Base-by-base conservation (phyloP, 2,797 vertebrate species). In the Lacerta bilineata region DNA sequence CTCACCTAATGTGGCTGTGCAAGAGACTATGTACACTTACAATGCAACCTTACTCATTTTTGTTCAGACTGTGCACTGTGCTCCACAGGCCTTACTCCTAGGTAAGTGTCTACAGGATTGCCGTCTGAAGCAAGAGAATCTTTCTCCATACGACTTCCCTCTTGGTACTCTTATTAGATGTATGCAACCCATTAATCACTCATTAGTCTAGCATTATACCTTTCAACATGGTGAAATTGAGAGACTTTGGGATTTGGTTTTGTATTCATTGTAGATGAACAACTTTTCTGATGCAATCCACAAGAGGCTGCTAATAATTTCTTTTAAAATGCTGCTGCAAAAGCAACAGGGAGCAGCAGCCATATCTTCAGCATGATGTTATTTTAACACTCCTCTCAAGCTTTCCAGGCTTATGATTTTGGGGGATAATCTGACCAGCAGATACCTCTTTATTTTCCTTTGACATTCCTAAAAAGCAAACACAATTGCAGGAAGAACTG, bases 401-500 rank as follows among this genome's bases (percentile, higher is more conserved):
- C 23, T 46, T 55, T 88, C 77, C n/a, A 76, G 39, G 41, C 1
- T 29, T 86, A 2, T 0, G 0, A 2, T 29, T 71, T 33, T 10
- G 10, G 11, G 25, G 17, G 8, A 7, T 36, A 87, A 39, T 69
- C 8, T 66, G 76, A 23, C 72, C 0, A 1, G 72, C 71, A 90
- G 83, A 0, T 0, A 11, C 13, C 20, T 27, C 33, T 80, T 88
- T 29, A 18, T 82, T 94, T 89, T 83, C 1, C 8, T 92, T 89
- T 61, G 39, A 88, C 27, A 66, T 90, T 83, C 87, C 27, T 33
- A 87, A 91, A 85, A 93, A 86, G 18, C 7, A 23, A 92, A 75
- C 2, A 25, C 83, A 87, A 76, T 75, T 86, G 64, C 3, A 85
- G 72, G 69, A 91, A 88, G 43, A 92, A 83, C 50, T 5, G 85